These are phyloP conservation scores for Tricholaema leucomelas DNA, from an alignment of 2,113 vertebrate genomes.

Conservation along the genomic window DNA sequence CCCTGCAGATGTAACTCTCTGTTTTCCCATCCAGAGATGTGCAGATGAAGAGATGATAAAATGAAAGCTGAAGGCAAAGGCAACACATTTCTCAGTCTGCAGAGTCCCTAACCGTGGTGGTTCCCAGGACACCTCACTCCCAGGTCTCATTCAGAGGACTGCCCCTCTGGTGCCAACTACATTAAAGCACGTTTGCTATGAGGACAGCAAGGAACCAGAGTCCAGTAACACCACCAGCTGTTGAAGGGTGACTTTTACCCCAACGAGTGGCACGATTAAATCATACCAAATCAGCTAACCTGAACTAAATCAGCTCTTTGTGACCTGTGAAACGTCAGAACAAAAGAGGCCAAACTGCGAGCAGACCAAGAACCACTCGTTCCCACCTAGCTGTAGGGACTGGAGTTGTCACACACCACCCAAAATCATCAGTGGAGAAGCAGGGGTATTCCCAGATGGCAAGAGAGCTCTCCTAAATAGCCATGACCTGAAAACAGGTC, in stretches of 20 bases:
- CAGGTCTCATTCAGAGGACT: not conserved
- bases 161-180: not conserved
- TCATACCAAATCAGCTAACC: not conserved
- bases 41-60: not conserved
- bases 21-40: not conserved
- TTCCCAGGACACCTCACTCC: not conserved
- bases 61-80: accelerated
- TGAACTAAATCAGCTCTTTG: not conserved
- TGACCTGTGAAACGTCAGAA: not conserved
- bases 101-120: not conserved
- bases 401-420: not conserved
- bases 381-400: not conserved
- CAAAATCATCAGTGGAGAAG: not conserved
- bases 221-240: not conserved
- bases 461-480: not conserved
- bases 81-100: accelerated
- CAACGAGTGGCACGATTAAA: not conserved
- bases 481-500: not conserved
- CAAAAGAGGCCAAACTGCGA: accelerated
- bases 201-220: not conserved
- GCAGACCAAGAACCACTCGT: not conserved
- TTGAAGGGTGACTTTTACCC: not conserved
- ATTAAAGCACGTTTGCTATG: not conserved
- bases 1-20: not conserved
- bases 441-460: not conserved